Conservation (phyloP, 2,797 vertebrate genomes). For the Ceryle rudis region DNA sequence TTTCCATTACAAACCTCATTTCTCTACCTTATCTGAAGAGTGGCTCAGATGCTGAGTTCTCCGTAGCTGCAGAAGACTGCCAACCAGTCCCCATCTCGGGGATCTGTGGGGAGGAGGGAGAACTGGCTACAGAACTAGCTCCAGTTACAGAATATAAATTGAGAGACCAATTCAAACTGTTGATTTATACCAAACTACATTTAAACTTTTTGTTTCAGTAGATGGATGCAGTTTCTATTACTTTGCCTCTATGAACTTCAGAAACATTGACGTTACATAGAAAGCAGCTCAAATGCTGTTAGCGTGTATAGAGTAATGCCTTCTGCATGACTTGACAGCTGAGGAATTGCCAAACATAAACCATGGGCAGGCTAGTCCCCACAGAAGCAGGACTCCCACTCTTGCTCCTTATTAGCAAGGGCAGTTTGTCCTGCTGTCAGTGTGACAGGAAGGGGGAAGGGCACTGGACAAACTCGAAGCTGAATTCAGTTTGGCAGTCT, state of each 20-base stretch:
- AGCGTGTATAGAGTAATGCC: too few relatives aligned
- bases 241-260: neutral
- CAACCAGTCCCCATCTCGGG: neutral
- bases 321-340: too few relatives aligned
- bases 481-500: too few relatives aligned
- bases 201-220: neutral
- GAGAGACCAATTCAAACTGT: neutral
- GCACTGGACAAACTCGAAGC: too few relatives aligned
- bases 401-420: too few relatives aligned
- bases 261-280: neutral
- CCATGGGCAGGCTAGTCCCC: too few relatives aligned
- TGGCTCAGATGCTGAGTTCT: neutral
- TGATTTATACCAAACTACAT: neutral
- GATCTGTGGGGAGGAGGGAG: neutral
- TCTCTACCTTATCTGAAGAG: neutral
- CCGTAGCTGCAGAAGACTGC: neutral
- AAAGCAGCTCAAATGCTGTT: too few relatives aligned
- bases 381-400: too few relatives aligned
- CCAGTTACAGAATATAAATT: neutral
- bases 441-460: too few relatives aligned
- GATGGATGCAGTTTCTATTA: neutral
- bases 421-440: too few relatives aligned
- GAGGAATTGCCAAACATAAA: too few relatives aligned
- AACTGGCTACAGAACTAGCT: neutral
- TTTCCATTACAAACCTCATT: neutral